Base-by-base conservation (phyloP, 2,113 vertebrate species). In the Trogon melanurus region DNA sequence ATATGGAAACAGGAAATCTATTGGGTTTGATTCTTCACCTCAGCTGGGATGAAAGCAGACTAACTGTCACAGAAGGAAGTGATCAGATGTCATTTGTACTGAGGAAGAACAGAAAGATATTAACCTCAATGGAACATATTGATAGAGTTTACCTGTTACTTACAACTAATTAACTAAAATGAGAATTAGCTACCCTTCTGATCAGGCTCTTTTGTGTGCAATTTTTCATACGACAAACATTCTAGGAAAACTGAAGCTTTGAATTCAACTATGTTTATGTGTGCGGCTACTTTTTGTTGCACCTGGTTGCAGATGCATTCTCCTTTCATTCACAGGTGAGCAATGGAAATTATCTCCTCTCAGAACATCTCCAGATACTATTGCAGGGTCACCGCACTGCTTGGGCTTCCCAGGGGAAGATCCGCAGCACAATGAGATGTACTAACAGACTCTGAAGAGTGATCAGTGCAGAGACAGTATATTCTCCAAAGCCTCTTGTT, bases 11-110 rank as follows among this genome's bases (percentile, higher is more conserved):
- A 94, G 85, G 82, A 96, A 91, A 88, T 85, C 60, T 91, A 74
- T 53, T 60, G 48, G 69, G 69, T 83, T 54, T 93, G 92, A 74
- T 83, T 93, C 90, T 96, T 95, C 90, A 95, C 92, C 92, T 95
- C 95, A 88, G 64, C 91, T 93, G 85, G 85, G 60, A 58, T 91
- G 79, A 71, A 80, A 86, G 78, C 91, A 90, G 62, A 88, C 69
- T 53, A 73, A 66, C 27, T 51, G 72, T 73, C 74, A 85, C 93
- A 97, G 91, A 96, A 89, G 93, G 94, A 85, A 93, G 65, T 61
- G 93, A 96, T 95, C 26, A 36, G 89, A 92, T 89, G 93, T 65
- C 93, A 89, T 70, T 95, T 69, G 51, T 44, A 62, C 60, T 65
- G 30, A 84, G 50, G 79, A 91, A 95, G 92, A 97, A 90, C 79